phyloP scores from a whole-genome alignment of 2,888 invertebrate species.

The Brachynemurus nebulosus region DNA sequence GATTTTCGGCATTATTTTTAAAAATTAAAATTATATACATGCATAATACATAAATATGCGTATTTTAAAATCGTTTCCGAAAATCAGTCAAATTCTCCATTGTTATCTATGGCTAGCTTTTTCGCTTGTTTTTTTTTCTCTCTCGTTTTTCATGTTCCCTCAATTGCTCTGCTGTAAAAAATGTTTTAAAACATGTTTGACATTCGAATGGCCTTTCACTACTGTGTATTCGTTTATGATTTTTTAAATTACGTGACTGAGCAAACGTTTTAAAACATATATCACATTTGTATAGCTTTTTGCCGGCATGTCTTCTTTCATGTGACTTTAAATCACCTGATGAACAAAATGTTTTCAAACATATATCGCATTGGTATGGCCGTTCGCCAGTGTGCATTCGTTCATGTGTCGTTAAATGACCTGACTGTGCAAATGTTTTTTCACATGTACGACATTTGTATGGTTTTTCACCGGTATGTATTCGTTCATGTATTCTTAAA shows the following conservation, averaged over 20 bases:
- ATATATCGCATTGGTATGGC: neutral
- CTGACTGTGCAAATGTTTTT: neutral
- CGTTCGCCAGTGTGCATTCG: neutral
- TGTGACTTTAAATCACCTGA: neutral
- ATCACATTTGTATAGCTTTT: neutral
- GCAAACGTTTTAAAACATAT: neutral
- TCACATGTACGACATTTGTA: neutral
- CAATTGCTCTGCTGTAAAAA: too few relatives aligned
- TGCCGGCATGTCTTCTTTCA: neutral
- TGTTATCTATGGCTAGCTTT: too few relatives aligned
- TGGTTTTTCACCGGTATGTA: neutral
- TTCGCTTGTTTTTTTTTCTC: too few relatives aligned
- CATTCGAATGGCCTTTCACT: neutral
- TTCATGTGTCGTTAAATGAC: neutral
- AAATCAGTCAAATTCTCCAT: too few relatives aligned
- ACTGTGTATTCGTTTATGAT: neutral
- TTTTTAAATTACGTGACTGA: neutral
- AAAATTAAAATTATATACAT: too few relatives aligned
- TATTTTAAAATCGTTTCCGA: too few relatives aligned
- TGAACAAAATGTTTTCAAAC: neutral
- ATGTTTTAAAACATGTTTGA: neutral
- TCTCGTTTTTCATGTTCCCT: too few relatives aligned
- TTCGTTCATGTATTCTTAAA: neutral
- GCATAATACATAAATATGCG: too few relatives aligned
- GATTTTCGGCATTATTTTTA: too few relatives aligned